Evolutionary conservation across 2,888 invertebrate genomes (phyloP).

Genomic region (Apamea epomidion): DNA sequence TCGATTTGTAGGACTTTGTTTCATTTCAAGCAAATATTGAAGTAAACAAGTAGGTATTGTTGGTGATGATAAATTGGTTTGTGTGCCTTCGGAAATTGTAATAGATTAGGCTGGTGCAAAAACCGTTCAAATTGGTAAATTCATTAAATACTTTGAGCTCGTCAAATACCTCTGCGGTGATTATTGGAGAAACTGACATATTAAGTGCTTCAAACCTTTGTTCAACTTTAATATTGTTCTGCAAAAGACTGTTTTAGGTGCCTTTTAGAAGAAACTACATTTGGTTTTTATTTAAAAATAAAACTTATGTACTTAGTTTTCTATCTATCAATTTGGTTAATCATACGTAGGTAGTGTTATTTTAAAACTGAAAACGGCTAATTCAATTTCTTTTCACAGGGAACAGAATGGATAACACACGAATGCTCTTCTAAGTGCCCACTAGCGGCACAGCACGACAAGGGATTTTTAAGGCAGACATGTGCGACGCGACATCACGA

Average conservation of each 20-base stretch:
- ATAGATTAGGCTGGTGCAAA: conserved; percentile 8
- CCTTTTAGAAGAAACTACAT: background rate
- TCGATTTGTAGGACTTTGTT: background rate
- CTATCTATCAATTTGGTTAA: background rate
- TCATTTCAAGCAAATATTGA: conserved; percentile 23
- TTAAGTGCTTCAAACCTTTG: background rate
- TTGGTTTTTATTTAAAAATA: background rate
- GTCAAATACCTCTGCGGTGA: background rate
- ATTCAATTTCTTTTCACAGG: too few species aligned
- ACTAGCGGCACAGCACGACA: background rate
- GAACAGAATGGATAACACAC: background rate
- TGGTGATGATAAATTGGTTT: conserved; percentile 25
- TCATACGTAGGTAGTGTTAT: too few species aligned
- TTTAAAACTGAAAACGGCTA: background rate
- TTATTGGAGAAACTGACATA: background rate
- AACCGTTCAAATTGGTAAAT: background rate
- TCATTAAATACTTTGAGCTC: conserved; percentile 7
- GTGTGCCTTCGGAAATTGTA: conserved; percentile 10
- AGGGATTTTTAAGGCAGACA: background rate
- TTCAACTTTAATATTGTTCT: background rate
- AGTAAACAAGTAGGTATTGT: conserved; percentile 7
- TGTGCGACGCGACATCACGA: too few species aligned
- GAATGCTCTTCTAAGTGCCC: too few species aligned
- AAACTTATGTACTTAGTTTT: background rate
- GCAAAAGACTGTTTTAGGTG: background rate